A percentile compares a stretch with the other conserved stretches of the same genome.
phyloP scores from a whole-genome alignment of 2,113 vertebrate genomes.

The Herpailurus yagouaroundi region DNA sequence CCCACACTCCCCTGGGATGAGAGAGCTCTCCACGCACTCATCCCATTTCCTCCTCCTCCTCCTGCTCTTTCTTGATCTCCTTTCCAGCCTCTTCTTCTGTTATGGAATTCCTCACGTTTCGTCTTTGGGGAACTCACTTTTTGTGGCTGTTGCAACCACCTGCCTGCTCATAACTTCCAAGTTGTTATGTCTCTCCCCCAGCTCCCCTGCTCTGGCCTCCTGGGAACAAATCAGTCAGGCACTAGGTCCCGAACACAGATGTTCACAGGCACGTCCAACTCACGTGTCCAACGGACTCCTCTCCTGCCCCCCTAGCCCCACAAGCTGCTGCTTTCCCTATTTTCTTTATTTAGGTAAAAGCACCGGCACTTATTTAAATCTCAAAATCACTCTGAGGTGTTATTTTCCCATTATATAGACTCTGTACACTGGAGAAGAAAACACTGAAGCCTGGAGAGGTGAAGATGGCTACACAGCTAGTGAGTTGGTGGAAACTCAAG shows the following conservation, averaged over 20 bases:
- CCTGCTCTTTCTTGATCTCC: not conserved
- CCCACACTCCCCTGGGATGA: not conserved
- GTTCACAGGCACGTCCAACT: not conserved
- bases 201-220: not conserved
- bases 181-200: not conserved
- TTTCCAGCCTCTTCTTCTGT: not conserved
- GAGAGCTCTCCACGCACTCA: no score
- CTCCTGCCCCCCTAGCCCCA: no score
- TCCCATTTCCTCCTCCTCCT: not conserved
- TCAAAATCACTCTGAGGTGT: not conserved
- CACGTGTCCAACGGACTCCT: not conserved
- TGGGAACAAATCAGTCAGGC: not conserved
- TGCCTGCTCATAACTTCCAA: not conserved
- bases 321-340: not conserved
- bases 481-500: not conserved
- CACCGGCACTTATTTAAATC: not conserved
- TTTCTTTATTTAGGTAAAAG: not conserved
- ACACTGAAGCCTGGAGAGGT: not conserved
- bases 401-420: not conserved
- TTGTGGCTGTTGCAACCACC: not conserved
- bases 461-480: no score
- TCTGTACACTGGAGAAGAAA: not conserved
- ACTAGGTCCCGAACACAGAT: rapidly evolving
- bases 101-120: not conserved
- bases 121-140: not conserved